Conservation (phyloP, 2,888 invertebrate genomes). For the Chymomyza fuscimana region DNA sequence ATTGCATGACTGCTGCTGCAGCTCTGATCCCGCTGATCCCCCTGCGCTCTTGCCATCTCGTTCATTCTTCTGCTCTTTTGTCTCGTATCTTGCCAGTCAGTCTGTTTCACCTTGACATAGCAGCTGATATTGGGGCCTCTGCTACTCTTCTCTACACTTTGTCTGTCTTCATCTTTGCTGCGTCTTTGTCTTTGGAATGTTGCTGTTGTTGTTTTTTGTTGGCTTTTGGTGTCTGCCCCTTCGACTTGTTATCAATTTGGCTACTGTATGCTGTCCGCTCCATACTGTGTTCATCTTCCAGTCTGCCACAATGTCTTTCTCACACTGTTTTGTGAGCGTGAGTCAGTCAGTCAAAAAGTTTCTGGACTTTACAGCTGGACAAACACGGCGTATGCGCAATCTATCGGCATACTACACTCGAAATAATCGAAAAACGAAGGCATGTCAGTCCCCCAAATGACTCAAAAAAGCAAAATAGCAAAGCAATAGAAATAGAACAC, state of each 20-base stretch:
- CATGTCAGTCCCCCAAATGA: not conserved
- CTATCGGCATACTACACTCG: not conserved
- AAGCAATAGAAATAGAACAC: constrained; percentile 3
- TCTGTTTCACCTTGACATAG: not conserved
- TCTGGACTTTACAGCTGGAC: constrained; percentile 1
- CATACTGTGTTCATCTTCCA: not conserved
- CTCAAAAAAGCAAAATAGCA: not conserved
- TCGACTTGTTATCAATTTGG: not conserved
- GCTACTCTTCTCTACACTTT: not conserved
- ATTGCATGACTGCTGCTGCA: not conserved
- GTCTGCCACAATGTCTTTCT: not conserved
- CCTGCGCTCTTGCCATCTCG: not conserved
- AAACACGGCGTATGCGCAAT: constrained; percentile 2
- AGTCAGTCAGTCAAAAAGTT: not conserved
- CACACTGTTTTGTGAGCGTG: not conserved
- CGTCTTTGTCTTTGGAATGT: not conserved
- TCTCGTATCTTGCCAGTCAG: not conserved
- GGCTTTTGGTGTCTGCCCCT: not conserved
- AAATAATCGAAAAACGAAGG: not conserved
- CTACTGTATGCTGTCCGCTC: not conserved
- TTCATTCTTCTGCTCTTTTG: not conserved
- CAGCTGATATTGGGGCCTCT: not conserved
- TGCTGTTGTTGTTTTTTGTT: not conserved
- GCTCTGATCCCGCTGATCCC: too few species aligned
- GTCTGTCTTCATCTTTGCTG: not conserved